Evolutionary conservation across 2,797 vertebrate species (phyloP), one percentile per base, ranked within the genome.

Genomic region (Malacoraja senta): DNA sequence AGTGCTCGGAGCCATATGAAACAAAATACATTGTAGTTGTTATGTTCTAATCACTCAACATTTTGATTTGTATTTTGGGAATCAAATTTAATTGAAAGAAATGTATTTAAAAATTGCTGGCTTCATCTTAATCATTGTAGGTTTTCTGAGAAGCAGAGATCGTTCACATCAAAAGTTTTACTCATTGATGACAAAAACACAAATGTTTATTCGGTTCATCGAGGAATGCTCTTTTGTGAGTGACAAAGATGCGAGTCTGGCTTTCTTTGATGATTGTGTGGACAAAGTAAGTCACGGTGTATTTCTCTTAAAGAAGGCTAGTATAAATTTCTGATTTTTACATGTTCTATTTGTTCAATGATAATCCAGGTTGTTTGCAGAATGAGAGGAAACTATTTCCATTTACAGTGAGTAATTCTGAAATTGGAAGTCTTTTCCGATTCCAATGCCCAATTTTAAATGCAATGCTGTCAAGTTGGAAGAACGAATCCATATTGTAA

Each of bases 141-240:
- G 98, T 76, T 99, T 99, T 94, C 95, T 99, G 94, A 99, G 98
- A 96, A 99, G 99, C 95, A 96, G 99, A 68, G 99, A 99, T 94
- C 98, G 99, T 84, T 99, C 99, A 38, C 98, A 99, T 96, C 99
- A 99, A 95, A 99, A 99, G 95, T 99, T 99, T 96, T 99, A 99
- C 95, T 98, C 97, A 0, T 96, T 98, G 95, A 99, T 99, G 98
- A 99, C 98, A 94, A 99, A 98, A 96, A 99, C 99, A 38, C 99
- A 99, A 83, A 99, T 99, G 98, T 99, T 99, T 94, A 99, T 98
- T 95, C 98, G 99, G 68, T 99, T 99, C 96, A 99, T 99, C 74
- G 99, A 99, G 94, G 99, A 99, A 94, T 99, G 98, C 95, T 99
- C 99, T 91, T 99, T 99, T 94, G 99, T 99, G 96, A 99, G 99